A percentile compares a stretch with the other conserved stretches of the same genome.
Conservation (phyloP, 2,113 vertebrate species). For the Entomyzon cyanotis region DNA sequence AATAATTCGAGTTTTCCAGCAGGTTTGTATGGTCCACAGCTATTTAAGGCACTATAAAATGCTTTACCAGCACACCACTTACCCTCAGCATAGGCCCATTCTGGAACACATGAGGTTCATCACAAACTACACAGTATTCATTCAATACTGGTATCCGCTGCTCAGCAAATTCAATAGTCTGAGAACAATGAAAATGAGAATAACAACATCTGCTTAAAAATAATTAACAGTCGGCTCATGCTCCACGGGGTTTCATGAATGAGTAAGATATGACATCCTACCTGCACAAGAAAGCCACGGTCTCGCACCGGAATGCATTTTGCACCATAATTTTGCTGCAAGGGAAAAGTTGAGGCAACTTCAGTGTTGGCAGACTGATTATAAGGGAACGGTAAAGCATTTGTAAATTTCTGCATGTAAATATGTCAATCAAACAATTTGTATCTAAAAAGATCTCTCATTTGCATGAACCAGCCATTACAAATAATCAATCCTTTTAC, state of each 20-base stretch:
- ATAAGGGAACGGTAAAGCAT: background rate
- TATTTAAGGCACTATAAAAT: background rate
- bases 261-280: background rate
- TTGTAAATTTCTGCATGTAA: background rate
- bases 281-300: constrained; percentile 89
- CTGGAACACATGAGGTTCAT: constrained; percentile 90
- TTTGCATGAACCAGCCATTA: background rate
- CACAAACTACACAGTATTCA: constrained; percentile 91
- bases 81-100: constrained; percentile 92
- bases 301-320: constrained; percentile 84
- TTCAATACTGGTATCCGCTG: constrained; percentile 89
- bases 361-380: background rate
- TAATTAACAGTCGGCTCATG: constrained; percentile 3
- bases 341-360: constrained; percentile 44
- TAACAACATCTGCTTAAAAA: constrained; percentile 37
- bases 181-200: constrained; percentile 48
- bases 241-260: background rate
- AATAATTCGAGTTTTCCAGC: background rate
- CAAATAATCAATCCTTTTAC: background rate
- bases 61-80: constrained; percentile 50
- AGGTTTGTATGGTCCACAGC: background rate
- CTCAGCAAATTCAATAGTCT: constrained; percentile 91
- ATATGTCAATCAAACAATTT: background rate
- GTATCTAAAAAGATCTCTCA: background rate
- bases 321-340: constrained; percentile 84